Percentiles rank a stretch among this genome's conserved stretches.
phyloP scores from a whole-genome alignment of 1,140 invertebrate species.

The Babylonia areolata region DNA sequence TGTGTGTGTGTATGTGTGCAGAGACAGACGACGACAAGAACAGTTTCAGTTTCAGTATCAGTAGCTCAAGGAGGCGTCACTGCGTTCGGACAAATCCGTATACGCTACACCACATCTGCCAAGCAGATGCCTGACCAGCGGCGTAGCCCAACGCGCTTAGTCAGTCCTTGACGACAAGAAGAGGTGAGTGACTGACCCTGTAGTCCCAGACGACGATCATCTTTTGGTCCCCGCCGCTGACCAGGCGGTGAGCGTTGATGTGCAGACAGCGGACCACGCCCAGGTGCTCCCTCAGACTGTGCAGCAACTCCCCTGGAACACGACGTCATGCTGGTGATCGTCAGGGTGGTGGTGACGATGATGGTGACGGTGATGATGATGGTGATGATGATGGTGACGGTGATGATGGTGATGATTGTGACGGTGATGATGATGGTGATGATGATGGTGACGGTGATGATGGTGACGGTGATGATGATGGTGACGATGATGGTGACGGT shows the following conservation, averaged over 20 bases:
- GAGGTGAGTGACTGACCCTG: conserved; percentile 57
- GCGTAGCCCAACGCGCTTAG: too few relatives aligned
- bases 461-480: background rate
- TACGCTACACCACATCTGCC: too few relatives aligned
- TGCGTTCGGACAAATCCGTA: too few relatives aligned
- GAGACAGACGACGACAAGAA: background rate
- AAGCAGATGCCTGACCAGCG: too few relatives aligned
- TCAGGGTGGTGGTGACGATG: too few relatives aligned
- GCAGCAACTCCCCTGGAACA: conserved; percentile 54
- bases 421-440: background rate
- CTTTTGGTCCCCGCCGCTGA: conserved; percentile 74
- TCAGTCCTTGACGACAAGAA: too few relatives aligned
- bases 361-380: background rate
- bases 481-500: background rate
- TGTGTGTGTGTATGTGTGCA: too few relatives aligned
- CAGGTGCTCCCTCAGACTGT: conserved; percentile 66
- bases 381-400: background rate
- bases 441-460: background rate
- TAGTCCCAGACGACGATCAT: conserved; percentile 73
- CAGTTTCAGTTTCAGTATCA: too few relatives aligned
- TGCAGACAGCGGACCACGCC: conserved; percentile 72
- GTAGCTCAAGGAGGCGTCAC: too few relatives aligned
- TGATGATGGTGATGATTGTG: background rate
- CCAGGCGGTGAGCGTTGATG: conserved; percentile 67
- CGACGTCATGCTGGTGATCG: background rate